Conservation (phyloP, 1,140 invertebrate genomes). For the Bicyclus anynana region DNA sequence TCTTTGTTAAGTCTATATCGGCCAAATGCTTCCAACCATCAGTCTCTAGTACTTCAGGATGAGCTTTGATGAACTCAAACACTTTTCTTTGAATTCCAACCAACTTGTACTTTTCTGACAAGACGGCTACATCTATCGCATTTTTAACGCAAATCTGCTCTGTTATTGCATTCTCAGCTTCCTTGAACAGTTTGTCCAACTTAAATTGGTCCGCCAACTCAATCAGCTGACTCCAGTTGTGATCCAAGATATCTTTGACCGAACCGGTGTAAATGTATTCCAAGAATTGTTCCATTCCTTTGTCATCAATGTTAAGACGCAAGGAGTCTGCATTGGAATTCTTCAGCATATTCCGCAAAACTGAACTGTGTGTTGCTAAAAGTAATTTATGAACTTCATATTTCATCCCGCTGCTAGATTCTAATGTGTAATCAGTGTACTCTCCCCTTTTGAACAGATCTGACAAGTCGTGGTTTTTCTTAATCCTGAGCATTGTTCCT, state of each 20-base stretch:
- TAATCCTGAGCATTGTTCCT: constrained; percentile 40
- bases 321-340: constrained; percentile 23
- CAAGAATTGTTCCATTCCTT: constrained; percentile 44
- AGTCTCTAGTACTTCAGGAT: constrained; percentile 46
- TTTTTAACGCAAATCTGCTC: constrained; percentile 45
- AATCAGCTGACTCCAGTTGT: constrained; percentile 36
- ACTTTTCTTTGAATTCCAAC: constrained; percentile 35
- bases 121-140: constrained; percentile 46
- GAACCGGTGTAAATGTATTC: constrained; percentile 53
- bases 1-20: constrained; percentile 49
- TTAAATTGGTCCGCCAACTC: constrained; percentile 46
- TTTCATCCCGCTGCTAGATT: constrained; percentile 35
- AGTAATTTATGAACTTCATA: constrained; percentile 50
- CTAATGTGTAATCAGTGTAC: constrained; percentile 43
- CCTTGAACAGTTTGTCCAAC: constrained; percentile 35
- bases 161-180: constrained; percentile 33
- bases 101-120: constrained; percentile 52
- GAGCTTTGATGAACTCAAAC: constrained; percentile 45
- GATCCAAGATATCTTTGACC: constrained; percentile 39
- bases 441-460: constrained; percentile 34
- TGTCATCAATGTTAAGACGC: constrained; percentile 41
- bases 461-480: constrained; percentile 39
- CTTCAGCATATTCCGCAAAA: constrained; percentile 40
- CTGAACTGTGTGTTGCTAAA: constrained; percentile 45
- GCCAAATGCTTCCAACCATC: constrained; percentile 49